Percentiles rank a stretch among this genome's conserved stretches.
Conservation (phyloP, 2,797 vertebrate genomes). For the Dendrocincla tyrannina region DNA sequence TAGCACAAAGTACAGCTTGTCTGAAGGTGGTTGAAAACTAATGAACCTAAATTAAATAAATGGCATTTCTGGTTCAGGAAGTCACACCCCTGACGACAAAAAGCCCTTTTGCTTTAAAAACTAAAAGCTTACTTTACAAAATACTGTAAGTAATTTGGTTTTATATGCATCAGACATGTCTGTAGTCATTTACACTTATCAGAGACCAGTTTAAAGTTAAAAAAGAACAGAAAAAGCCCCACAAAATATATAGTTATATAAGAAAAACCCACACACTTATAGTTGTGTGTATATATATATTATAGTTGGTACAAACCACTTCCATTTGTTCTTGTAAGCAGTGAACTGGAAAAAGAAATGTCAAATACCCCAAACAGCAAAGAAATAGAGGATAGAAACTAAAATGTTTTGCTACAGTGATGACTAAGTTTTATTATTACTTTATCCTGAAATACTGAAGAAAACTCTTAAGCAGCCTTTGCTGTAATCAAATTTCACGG, state of each 20-base stretch:
- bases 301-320: not conserved
- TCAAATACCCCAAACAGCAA: not conserved
- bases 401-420: not conserved
- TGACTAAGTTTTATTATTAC: not conserved
- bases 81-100: not conserved
- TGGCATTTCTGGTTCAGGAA: not conserved
- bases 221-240: not conserved
- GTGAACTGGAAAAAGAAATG: not conserved
- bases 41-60: not conserved
- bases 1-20: not conserved
- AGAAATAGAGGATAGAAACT: not conserved
- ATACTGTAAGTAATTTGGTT: not conserved
- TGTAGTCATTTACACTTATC: not conserved
- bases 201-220: not conserved
- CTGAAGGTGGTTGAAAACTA: not conserved
- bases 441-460: not conserved
- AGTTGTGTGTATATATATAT: not conserved
- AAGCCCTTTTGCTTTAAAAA: not conserved
- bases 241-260: not conserved
- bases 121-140: not conserved
- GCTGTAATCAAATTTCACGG: not conserved
- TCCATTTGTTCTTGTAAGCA: not conserved
- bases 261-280: not conserved
- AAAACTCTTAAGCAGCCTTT: not conserved
- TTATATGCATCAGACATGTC: not conserved